These are phyloP conservation scores for Rhynchopsitta pachyrhyncha DNA, from an alignment of 2,113 vertebrate species.

Conservation along the genomic window DNA sequence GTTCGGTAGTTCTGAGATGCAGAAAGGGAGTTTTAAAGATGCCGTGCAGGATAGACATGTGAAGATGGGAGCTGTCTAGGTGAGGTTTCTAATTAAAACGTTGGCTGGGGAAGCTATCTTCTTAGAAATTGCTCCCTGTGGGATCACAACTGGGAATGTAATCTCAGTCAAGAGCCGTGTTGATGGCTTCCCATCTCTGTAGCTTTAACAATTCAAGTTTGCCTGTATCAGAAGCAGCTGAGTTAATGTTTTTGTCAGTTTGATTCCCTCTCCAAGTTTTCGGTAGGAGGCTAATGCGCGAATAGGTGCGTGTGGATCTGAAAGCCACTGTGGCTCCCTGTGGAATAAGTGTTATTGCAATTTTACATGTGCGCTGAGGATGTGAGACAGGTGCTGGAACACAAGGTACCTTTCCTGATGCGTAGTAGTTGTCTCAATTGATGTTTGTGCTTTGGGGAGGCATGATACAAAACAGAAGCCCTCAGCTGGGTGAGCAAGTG, in stretches of 20 bases:
- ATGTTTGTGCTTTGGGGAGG: neutral
- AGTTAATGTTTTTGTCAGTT: neutral
- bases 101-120: neutral
- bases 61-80: neutral
- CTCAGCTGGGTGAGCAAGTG: neutral
- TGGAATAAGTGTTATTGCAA: neutral
- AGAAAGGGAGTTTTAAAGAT: constrained; percentile 28
- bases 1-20: constrained; percentile 9
- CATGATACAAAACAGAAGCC: fast-evolving
- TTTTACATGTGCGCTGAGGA: neutral
- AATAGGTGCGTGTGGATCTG: neutral
- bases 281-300: neutral
- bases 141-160: neutral
- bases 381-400: neutral
- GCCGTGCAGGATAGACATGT: neutral
- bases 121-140: neutral
- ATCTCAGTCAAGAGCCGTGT: neutral
- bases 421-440: fast-evolving
- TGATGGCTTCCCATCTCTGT: neutral
- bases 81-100: constrained; percentile 56
- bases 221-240: neutral
- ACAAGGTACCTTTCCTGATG: fast-evolving
- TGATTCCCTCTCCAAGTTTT: neutral
- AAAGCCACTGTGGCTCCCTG: neutral
- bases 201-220: neutral